These are phyloP conservation scores for Tautogolabrus adspersus DNA, from an alignment of 2,113 vertebrate genomes.

Conservation along the genomic window DNA sequence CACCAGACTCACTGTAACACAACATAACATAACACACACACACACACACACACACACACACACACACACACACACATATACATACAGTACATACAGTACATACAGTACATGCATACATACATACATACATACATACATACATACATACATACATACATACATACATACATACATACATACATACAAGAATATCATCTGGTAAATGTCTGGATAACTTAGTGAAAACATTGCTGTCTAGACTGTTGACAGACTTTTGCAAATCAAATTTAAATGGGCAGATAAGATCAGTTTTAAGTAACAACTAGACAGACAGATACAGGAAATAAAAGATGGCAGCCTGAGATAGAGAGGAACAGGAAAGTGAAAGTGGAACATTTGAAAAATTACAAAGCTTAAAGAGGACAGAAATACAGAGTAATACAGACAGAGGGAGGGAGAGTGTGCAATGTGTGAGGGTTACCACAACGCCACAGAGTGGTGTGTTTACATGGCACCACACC, in stretches of 20 bases:
- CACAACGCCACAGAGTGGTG: slow-evolving; percentile 63
- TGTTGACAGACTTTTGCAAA: slow-evolving; percentile 3
- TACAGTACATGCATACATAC: too few relatives aligned
- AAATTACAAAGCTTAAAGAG: neutral
- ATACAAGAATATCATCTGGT: too few relatives aligned
- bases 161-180: too few relatives aligned
- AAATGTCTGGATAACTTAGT: neutral
- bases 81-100: too few relatives aligned
- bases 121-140: too few relatives aligned
- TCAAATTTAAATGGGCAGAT: neutral
- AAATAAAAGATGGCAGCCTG: slow-evolving; percentile 7
- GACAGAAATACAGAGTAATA: neutral
- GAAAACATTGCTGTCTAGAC: neutral
- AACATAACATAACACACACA: too few relatives aligned
- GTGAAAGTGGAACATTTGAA: neutral
- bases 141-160: too few relatives aligned
- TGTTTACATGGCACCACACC: slow-evolving; percentile 65
- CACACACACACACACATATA: too few relatives aligned
- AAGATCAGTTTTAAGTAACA: neutral
- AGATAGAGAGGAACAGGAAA: neutral
- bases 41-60: too few relatives aligned
- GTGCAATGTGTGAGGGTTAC: slow-evolving; percentile 57
- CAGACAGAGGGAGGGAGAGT: slow-evolving; percentile 2
- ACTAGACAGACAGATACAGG: neutral
- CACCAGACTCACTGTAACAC: too few relatives aligned